Evolutionary conservation across 2,888 invertebrate species (phyloP), one percentile per base, ranked within the genome.

Genomic region (Allophyes oxyacanthae): DNA sequence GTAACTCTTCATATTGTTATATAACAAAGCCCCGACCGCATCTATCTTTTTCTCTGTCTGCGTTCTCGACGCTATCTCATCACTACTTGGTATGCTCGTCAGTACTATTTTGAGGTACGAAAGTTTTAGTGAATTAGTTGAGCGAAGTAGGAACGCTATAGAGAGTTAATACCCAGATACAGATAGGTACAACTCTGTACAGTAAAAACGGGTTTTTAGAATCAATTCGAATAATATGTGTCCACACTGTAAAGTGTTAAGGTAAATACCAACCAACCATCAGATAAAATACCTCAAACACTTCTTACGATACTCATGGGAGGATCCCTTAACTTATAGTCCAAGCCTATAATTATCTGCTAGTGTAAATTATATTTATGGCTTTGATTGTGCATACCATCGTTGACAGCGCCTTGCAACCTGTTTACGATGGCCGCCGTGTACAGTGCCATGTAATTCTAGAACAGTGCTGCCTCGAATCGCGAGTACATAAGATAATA

Each of bases 251-350:
- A n/a, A 20, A 28, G 28, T 28, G 28, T 28, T 4, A 28, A 28
- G 28, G 28, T 28, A 28, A 6, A 28, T 28, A 6, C 28, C 8
- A 8, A 6, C 28, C 7, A 28, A 28, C 28, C 28, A 28, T 28
- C 28, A 28, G 28, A 28, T 28, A 8, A 28, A 28, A 28, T 6
- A 2, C 7, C 28, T 28, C 28, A 28, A 28, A 41, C 28, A 41
- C 65, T 36, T 36, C 44, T 65, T 49, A 57, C 44, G 32, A 58
- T 28, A 37, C 66, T 6, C 14, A 63, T 63, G 66, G 59, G 63
- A 63, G 59, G 49, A 51, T 63, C 51, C 42, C 51, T 30, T 65
- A 59, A 45, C 62, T 66, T 60, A 66, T 59, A 59, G 66, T 42
- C 28, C 5, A 28, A 63, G 11, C 28, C 45, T 37, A 15, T 26